These are phyloP conservation scores for Drosophila kokeensis DNA, from an alignment of 2,888 invertebrate species.

Conservation along the genomic window DNA sequence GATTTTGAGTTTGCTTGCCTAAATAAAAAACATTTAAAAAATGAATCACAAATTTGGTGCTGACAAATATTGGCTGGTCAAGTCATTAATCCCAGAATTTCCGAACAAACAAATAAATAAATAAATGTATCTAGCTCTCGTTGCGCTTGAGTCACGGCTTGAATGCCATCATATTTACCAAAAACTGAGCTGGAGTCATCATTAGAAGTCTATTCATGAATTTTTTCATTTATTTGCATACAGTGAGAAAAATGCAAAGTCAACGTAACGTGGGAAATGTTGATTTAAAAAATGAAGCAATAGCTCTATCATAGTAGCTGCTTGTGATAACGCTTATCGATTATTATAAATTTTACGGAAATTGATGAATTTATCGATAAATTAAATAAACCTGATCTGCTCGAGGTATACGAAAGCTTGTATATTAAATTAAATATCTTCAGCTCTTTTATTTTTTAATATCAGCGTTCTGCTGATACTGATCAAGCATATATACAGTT, in stretches of 20 bases:
- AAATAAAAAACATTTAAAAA: slow-evolving; percentile 2
- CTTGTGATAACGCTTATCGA: not conserved
- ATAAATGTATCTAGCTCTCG: not conserved
- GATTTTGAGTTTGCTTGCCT: not conserved
- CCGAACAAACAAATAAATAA: slow-evolving; percentile 21
- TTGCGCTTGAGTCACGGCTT: slow-evolving; percentile 46
- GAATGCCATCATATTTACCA: slow-evolving; percentile 19
- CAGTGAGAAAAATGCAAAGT: not conserved
- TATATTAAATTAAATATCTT: not conserved
- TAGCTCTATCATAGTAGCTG: not conserved
- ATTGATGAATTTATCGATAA: not conserved
- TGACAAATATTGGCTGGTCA: slow-evolving; percentile 14
- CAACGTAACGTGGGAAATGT: not conserved
- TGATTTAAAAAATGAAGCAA: not conserved
- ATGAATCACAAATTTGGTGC: slow-evolving; percentile 33
- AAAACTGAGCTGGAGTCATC: slow-evolving; percentile 15
- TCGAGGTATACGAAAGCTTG: not conserved
- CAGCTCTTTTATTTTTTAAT: not conserved
- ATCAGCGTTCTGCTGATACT: not conserved
- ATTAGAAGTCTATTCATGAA: not conserved
- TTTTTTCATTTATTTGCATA: not conserved
- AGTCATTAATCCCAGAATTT: slow-evolving; percentile 25
- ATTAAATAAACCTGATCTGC: not conserved
- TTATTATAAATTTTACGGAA: not conserved
- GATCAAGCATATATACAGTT: not conserved